phyloP scores from a whole-genome alignment of 2,797 vertebrate genomes.

The Pseudomugil gertrudae region DNA sequence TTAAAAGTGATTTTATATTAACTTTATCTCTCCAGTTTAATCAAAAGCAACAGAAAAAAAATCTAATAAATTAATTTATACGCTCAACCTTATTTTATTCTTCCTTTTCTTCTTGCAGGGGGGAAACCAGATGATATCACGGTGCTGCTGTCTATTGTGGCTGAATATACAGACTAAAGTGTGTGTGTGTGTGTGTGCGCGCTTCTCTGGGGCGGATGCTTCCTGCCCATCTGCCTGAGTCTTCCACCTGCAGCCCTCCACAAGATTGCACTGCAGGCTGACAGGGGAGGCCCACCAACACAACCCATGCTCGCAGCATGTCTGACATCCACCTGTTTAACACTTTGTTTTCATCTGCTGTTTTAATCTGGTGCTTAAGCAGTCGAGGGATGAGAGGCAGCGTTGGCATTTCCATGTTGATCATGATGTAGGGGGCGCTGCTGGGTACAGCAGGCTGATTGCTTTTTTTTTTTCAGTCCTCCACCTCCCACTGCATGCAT shows the following conservation, averaged over 20 bases:
- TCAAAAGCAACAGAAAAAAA: background rate
- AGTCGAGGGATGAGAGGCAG: constrained; percentile 46
- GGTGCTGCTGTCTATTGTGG: constrained; percentile 97
- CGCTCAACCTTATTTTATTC: background rate
- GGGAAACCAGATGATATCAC: constrained; percentile 99
- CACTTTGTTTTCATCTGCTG: constrained; percentile 42
- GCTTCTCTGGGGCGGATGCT: constrained; percentile 38
- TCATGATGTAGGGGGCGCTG: constrained; percentile 43
- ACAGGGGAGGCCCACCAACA: constrained; percentile 30
- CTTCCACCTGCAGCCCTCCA: constrained; percentile 65
- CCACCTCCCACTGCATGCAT: constrained; percentile 7
- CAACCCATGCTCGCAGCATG: constrained; percentile 41
- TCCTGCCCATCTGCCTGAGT: constrained; percentile 55
- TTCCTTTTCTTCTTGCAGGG: constrained; percentile 77
- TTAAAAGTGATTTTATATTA: background rate
- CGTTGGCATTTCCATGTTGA: constrained; percentile 51
- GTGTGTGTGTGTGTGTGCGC: constrained; percentile 16
- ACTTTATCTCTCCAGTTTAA: background rate
- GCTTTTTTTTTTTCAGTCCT: constrained; percentile 10
- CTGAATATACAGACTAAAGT: constrained; percentile 95
- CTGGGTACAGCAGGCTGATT: background rate
- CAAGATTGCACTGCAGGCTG: constrained; percentile 53
- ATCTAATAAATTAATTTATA: too few species aligned
- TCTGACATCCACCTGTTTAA: constrained; percentile 24
- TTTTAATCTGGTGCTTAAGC: constrained; percentile 50